Evolutionary conservation across 1,140 invertebrate species (phyloP), one percentile per base, ranked within the genome.

Genomic region (Copidosoma floridanum): DNA sequence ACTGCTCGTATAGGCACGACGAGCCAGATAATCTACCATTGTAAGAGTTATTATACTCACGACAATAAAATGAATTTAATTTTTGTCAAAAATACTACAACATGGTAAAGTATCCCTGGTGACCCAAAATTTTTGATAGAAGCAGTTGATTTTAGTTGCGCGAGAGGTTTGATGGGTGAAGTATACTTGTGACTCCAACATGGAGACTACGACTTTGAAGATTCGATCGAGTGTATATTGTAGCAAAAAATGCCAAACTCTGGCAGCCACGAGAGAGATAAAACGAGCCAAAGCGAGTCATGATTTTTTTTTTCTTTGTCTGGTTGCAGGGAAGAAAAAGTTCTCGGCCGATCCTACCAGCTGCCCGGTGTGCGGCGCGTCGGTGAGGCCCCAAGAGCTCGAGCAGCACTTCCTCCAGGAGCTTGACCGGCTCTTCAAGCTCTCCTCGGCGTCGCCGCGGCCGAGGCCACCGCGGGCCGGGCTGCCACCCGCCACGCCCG

Each of bases 321-420:
- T 70, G 35, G 37, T 72, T 65, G 43, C 51, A 80, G 79, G 78
- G 27, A 81, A 81, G 61, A 83, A 82, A 67, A 82, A 82, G 64
- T 82, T 75, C 57, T 79, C 69, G 61, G 80, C 81, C 65, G 86
- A 90, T 66, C 84, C 86, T 6, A 83, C 84, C 21, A 87, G 85
- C 71, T 93, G 91, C 77, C 91, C 91, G 14, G 87, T 90, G 7
- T 94, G 91, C 81, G 87, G 90, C 48, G 82, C 88, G 11, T 90
- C 89, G 21, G 81, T 94, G 27, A 82, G 89, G 59, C 79, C 84
- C 4, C 84, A 86, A 21, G 91, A 93, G 72, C 73, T 92, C 24
- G 88, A 92, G 65, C 79, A 85, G 40, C 91, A 94, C 73, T 87
- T 90, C 58, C 80, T 84, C 11, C 81, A 87, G 50, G 91, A 94